A percentile compares a stretch with the other conserved stretches of the same genome.
Conservation (phyloP, 2,113 vertebrate genomes). For the Charina bottae region DNA sequence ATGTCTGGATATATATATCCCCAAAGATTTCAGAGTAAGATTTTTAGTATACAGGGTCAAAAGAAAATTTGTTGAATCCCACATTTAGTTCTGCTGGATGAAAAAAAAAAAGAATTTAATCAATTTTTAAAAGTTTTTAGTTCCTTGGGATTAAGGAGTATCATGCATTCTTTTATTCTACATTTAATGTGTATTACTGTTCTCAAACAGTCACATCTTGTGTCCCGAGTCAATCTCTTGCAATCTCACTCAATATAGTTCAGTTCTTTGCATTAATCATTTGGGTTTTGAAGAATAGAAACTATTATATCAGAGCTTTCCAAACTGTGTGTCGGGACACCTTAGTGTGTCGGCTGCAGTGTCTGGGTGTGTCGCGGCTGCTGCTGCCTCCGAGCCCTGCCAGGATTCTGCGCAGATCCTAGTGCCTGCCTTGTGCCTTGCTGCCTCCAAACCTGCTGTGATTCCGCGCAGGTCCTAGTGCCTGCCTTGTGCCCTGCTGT, state of each 20-base stretch:
- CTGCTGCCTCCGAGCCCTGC: too few relatives aligned
- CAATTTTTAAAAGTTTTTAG: not conserved
- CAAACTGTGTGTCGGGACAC: too few relatives aligned
- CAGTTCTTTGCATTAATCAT: not conserved
- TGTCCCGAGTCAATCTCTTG: not conserved
- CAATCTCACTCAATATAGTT: not conserved
- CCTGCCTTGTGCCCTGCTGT: too few relatives aligned
- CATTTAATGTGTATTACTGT: not conserved
- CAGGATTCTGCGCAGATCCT: too few relatives aligned
- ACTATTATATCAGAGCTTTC: too few relatives aligned
- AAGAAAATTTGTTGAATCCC: not conserved
- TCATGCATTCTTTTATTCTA: not conserved
- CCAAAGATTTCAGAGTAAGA: not conserved
- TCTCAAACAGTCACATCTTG: not conserved
- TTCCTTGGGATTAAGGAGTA: not conserved
- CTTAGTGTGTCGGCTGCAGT: too few relatives aligned
- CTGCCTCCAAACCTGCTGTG: too few relatives aligned
- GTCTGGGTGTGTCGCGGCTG: too few relatives aligned
- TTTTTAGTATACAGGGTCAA: not conserved
- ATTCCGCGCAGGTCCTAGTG: too few relatives aligned
- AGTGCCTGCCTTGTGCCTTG: too few relatives aligned
- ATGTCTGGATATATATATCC: not conserved
- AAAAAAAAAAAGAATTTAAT: not conserved
- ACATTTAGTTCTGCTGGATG: not conserved
- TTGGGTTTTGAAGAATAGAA: not conserved